These are phyloP conservation scores for Hemichromis elongatus DNA, from an alignment of 2,113 vertebrate species.

Conservation along the genomic window DNA sequence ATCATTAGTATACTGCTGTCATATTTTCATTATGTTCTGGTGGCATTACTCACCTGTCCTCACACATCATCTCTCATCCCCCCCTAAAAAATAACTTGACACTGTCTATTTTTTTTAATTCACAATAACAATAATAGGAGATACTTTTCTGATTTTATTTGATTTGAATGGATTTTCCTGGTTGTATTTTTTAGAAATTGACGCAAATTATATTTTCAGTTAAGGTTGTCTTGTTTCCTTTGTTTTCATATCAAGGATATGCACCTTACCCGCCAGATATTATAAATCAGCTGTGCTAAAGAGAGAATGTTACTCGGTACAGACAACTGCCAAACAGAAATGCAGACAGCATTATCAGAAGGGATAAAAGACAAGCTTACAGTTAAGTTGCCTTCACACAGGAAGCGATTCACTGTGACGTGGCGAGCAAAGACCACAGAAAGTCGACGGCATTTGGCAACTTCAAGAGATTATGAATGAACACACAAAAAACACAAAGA, in stretches of 20 bases:
- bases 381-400: neutral
- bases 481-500: accelerated
- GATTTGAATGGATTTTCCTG: neutral
- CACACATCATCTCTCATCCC: neutral
- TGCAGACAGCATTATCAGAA: neutral
- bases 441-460: neutral
- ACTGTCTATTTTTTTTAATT: neutral
- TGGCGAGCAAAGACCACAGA: neutral
- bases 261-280: neutral
- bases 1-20: neutral
- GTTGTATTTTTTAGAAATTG: neutral
- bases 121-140: neutral
- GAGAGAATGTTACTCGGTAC: neutral
- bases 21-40: neutral
- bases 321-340: neutral
- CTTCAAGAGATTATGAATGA: neutral
- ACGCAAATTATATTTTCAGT: accelerated
- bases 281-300: neutral
- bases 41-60: neutral
- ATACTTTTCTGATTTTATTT: neutral
- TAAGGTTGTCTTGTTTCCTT: neutral
- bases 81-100: neutral
- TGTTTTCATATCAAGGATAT: neutral
- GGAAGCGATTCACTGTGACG: neutral
- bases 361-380: neutral